Conservation (phyloP, 2,113 vertebrate species). For the Cavia aperea region DNA sequence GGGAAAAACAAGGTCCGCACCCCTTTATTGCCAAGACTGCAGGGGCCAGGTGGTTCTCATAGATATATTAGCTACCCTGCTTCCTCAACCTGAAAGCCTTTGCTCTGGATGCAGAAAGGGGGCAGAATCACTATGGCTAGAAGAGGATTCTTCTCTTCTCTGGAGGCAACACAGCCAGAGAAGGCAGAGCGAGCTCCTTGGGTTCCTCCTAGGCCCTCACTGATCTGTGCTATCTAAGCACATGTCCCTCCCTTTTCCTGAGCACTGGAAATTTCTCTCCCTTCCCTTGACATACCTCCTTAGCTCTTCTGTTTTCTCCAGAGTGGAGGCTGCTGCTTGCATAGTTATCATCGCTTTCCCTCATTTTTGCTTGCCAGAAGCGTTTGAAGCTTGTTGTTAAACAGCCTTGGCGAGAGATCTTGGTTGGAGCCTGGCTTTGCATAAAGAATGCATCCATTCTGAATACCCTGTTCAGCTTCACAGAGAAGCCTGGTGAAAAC, state of each 20-base stretch:
- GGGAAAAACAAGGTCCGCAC: neutral
- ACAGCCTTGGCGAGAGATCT: conserved; percentile 41
- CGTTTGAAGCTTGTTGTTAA: conserved; percentile 35
- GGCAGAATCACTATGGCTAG: neutral
- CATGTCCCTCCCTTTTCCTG: neutral
- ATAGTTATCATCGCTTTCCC: neutral
- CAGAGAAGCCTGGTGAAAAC: conserved; percentile 30
- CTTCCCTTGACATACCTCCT: neutral
- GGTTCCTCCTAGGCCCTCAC: neutral
- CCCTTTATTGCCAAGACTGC: neutral
- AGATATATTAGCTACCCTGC: neutral
- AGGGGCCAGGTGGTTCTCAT: neutral
- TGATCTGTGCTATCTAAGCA: neutral
- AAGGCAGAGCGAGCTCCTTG: neutral
- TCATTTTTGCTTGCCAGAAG: neutral
- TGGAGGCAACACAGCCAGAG: neutral
- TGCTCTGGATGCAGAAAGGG: neutral
- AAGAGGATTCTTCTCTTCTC: neutral
- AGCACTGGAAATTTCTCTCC: neutral
- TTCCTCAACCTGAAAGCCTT: neutral
- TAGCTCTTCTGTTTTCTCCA: neutral
- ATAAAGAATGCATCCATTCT: neutral
- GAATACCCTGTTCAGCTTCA: neutral
- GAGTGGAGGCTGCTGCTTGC: conserved; percentile 5
- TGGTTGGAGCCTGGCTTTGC: conserved; percentile 20